These are phyloP conservation scores for Tinea trinotella DNA, from an alignment of 2,888 invertebrate genomes.

Conservation along the genomic window DNA sequence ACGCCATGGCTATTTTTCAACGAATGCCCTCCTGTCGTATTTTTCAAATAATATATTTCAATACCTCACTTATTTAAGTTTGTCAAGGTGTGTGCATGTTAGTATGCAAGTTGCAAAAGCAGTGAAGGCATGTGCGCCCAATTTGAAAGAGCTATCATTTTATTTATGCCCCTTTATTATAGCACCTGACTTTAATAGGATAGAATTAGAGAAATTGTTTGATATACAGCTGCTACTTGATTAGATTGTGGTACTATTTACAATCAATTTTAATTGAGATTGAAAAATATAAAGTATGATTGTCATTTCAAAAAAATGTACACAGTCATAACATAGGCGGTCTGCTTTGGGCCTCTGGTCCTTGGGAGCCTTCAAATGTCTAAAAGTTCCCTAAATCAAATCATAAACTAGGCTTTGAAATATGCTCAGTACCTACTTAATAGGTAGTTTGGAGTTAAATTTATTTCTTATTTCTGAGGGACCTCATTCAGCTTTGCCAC, in stretches of 20 bases:
- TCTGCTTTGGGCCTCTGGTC: no score
- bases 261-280: no score
- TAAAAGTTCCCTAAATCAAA: no score
- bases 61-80: constrained; percentile 56
- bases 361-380: no score
- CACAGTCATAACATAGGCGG: no score
- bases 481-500: no score
- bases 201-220: constrained; percentile 63
- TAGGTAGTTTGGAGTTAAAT: no score
- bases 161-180: constrained; percentile 66
- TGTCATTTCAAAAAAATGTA: no score
- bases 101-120: constrained; percentile 63
- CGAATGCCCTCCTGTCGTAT: constrained; percentile 58
- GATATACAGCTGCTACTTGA: constrained; percentile 63
- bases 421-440: no score
- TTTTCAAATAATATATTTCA: constrained; percentile 64
- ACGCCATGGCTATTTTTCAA: constrained; percentile 67
- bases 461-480: no score
- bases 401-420: no score
- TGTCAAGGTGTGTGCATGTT: constrained; percentile 63
- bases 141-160: constrained; percentile 62
- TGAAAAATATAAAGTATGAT: no score
- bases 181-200: constrained; percentile 55
- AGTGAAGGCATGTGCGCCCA: constrained; percentile 62
- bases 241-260: constrained; percentile 33